Conservation (phyloP, 2,797 vertebrate species). For the Odontamblyopus rebecca region DNA sequence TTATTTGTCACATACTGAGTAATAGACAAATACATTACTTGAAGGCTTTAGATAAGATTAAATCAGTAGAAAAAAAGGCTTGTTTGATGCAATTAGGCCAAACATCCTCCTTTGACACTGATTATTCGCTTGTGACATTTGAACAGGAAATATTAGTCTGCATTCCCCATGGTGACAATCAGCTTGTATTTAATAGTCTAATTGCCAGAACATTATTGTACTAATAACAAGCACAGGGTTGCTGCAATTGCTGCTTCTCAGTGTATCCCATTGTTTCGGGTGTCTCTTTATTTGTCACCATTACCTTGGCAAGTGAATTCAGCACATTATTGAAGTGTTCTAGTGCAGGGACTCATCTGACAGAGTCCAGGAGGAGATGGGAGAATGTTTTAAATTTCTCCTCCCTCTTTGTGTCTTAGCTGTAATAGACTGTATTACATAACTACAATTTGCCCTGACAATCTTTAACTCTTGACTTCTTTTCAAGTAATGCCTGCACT, state of each 20-base stretch:
- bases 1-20: no score
- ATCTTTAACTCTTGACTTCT: neutral
- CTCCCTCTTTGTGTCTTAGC: neutral
- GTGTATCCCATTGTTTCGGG: neutral
- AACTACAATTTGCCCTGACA: neutral
- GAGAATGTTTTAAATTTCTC: neutral
- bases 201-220: neutral
- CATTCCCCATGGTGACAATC: slow-evolving; percentile 3
- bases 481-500: neutral
- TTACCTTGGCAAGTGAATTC: slow-evolving; percentile 9
- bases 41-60: no score
- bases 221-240: neutral
- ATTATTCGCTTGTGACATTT: slow-evolving; percentile 1
- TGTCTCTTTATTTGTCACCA: neutral
- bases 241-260: neutral
- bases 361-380: neutral
- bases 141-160: no score
- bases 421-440: neutral
- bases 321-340: slow-evolving; percentile 18
- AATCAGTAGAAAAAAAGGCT: no score
- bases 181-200: neutral
- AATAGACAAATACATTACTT: no score
- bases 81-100: no score
- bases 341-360: slow-evolving; percentile 25
- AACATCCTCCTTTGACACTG: no score